These are phyloP conservation scores for Lissonota sp. DNA, from an alignment of 2,888 invertebrate species.

Conservation along the genomic window DNA sequence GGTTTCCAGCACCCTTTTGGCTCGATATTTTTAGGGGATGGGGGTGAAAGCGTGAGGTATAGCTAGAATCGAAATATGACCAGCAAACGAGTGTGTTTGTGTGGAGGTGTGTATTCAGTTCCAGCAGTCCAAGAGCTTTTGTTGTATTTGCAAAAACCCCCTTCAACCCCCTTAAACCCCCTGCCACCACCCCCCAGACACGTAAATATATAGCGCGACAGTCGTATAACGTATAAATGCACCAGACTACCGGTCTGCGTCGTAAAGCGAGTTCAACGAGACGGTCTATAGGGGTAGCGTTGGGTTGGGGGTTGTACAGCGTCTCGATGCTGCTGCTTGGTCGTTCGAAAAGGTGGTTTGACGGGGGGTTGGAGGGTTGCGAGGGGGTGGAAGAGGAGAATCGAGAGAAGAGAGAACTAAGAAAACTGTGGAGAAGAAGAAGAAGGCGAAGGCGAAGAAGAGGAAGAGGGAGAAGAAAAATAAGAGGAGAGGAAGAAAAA, in stretches of 20 bases:
- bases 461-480: slow-evolving; percentile 53
- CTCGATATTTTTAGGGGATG: neutral
- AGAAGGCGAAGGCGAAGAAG: slow-evolving; percentile 41
- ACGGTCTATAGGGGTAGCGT: slow-evolving; percentile 65
- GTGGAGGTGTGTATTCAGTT: neutral
- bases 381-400: slow-evolving; percentile 9
- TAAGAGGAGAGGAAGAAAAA: slow-evolving; percentile 13
- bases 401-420: too few relatives aligned
- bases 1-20: slow-evolving; percentile 27
- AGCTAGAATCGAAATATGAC: neutral
- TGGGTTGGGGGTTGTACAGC: slow-evolving; percentile 45
- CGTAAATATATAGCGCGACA: slow-evolving; percentile 73
- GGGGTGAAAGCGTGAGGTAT: neutral
- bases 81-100: slow-evolving; percentile 14
- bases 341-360: slow-evolving; percentile 7
- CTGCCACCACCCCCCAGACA: slow-evolving; percentile 71
- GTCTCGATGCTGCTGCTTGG: slow-evolving; percentile 56
- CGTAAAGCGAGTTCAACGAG: slow-evolving; percentile 79
- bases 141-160: slow-evolving; percentile 23
- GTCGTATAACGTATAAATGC: slow-evolving; percentile 77
- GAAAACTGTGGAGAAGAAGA: neutral
- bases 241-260: slow-evolving; percentile 79
- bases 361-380: slow-evolving; percentile 7
- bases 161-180: slow-evolving; percentile 28
- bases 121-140: slow-evolving; percentile 23